phyloP scores from a whole-genome alignment of 2,888 invertebrate genomes.

The Melanotus villosus region DNA sequence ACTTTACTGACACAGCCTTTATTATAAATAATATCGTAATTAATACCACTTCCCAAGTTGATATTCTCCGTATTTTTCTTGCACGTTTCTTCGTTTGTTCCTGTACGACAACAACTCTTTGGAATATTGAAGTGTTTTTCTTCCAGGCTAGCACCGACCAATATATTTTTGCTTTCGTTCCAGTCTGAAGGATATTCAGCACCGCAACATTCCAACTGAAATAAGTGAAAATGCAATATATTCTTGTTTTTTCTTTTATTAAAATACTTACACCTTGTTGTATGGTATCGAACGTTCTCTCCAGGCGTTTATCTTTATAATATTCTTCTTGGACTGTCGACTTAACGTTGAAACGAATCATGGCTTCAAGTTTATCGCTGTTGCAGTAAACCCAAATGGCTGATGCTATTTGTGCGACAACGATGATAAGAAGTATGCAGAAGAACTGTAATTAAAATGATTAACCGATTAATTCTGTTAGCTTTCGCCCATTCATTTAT shows the following conservation, averaged over 20 bases:
- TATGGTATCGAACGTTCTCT: conserved; percentile 77
- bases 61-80: conserved; percentile 65
- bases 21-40: conserved; percentile 61
- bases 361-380: conserved; percentile 76
- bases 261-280: conserved; percentile 72
- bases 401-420: conserved; percentile 84
- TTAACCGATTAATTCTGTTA: background rate
- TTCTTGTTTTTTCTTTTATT: too few species aligned
- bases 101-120: conserved; percentile 73
- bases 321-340: conserved; percentile 78
- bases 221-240: conserved; percentile 39
- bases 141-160: conserved; percentile 70
- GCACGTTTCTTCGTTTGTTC: conserved; percentile 69
- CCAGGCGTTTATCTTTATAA: conserved; percentile 69
- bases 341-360: conserved; percentile 76
- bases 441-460: conserved; percentile 76
- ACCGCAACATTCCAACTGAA: conserved; percentile 84
- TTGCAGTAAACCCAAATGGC: conserved; percentile 85
- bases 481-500: background rate
- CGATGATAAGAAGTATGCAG: conserved; percentile 81
- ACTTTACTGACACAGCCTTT: conserved; percentile 81
- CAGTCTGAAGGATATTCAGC: conserved; percentile 81
- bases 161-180: conserved; percentile 74
- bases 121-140: conserved; percentile 73
- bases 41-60: conserved; percentile 58